Conservation (phyloP, 1,140 invertebrate genomes). For the Metaphire vulgaris region DNA sequence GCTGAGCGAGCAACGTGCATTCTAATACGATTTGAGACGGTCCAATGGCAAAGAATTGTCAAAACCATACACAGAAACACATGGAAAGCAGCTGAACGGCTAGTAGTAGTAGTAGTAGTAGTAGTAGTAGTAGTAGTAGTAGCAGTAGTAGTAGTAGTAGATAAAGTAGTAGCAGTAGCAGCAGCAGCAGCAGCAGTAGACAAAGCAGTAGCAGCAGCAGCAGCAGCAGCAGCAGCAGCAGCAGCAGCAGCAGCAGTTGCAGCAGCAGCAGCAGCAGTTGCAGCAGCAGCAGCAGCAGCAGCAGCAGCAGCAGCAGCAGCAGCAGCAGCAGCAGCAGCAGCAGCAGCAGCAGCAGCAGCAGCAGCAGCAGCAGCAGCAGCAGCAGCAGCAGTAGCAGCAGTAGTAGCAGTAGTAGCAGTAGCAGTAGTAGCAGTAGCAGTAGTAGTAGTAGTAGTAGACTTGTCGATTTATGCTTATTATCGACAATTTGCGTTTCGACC, state of each 20-base stretch:
- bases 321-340: not conserved
- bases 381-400: not conserved
- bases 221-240: not conserved
- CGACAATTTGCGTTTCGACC: too few species aligned
- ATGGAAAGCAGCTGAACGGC: too few species aligned
- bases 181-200: not conserved
- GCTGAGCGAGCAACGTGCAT: too few species aligned
- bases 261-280: not conserved
- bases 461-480: too few species aligned
- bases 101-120: slow-evolving; percentile 3
- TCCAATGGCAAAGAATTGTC: too few species aligned
- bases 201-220: not conserved
- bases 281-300: not conserved
- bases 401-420: not conserved
- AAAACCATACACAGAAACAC: too few species aligned
- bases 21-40: too few species aligned
- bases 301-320: not conserved
- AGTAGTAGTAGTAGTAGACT: too few species aligned
- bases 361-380: not conserved
- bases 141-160: not conserved
- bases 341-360: not conserved
- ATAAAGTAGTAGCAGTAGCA: not conserved
- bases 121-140: slow-evolving; percentile 2
- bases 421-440: not conserved
- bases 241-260: not conserved